Base-by-base conservation (phyloP, 2,797 vertebrate genomes). In the Euthynnus affinis region DNA sequence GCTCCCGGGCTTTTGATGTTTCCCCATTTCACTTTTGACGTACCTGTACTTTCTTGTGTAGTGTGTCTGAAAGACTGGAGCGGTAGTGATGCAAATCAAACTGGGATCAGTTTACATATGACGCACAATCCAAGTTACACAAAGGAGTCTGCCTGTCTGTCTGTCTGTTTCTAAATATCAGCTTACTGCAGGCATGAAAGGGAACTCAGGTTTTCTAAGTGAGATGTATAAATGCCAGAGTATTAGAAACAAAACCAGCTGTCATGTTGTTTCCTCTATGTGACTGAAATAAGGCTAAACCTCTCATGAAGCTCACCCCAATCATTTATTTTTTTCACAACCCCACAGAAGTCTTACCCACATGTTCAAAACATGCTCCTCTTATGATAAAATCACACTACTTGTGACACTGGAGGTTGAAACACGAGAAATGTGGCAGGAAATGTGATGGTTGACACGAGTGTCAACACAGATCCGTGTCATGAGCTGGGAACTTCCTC, bases 401-500 rank as follows among this genome's bases (percentile, higher is more conserved):
- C 85, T 86, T 91, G 88, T 92, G 90, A 93, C 76, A 86, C 71
- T 74, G 58, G 23, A 61, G n/a, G 81, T 82, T 87, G 76, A 80
- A 86, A 83, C 87, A 89, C 82, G 87, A 87, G 82, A 84, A 68
- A 76, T 78, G 42, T 18, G 55, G 73, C 80, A 90, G 88, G 91
- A 93, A 92, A 77, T 80, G 85, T 89, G 89, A 81, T 74, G 75
- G 23, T 49, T 2, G 27, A 22, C 7, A 15, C 85, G 83, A 69
- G 85, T 89, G 88, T 88, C 82, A 78, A 85, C 76, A 85, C 71
- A 56, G 56, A 69, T 23, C 67, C 29, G 37, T 80, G 78, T 93
- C 91, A 91, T 90, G 85, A 89, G 88, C 18, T 0, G 46, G 49
- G 84, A 67, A 92, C 85, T 93, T 93, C 93, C 91, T 82, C 29